Evolutionary conservation across 23 tunicate species (phyloP), one percentile per base, ranked within the genome.

Genomic region (Styela clava): DNA sequence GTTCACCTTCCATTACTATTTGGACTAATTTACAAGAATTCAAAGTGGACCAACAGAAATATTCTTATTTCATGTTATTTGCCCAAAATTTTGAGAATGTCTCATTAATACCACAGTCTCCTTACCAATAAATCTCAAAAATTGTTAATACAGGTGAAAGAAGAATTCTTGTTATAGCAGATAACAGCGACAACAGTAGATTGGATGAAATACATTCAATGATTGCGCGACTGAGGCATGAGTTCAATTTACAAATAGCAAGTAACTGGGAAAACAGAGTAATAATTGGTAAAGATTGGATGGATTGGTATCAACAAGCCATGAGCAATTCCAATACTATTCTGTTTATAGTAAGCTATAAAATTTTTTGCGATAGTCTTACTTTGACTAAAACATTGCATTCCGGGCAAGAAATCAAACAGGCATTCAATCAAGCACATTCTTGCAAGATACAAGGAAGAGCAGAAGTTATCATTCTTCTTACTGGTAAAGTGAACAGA

Each of bases 251-350:
- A 34, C 35, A 71, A 31, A 71, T 71, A 33, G 34, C 34, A 31
- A 3, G 24, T 35, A 71, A 71, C 37, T 71, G 77, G 77, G 77
- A 71, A 71, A 71, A 71, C 35, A 33, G 34, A 32, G 77, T 28
- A 18, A 7, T 5, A 32, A 71, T 71, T 16, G 16, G 77, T 22
- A 29, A 3, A 29, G 37, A 32, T 35, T 33, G 77, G 24, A 19
- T 31, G 24, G 35, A 32, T 5, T 71, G 77, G 77, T 71, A 71
- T 32, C 34, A 29, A 5, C 18, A 71, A 2, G 2, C 37, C 27
- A 71, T 71, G 35, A 71, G 29, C 16, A 20, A 71, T 19, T 71
- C 77, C 24, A 71, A 33, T 28, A 71, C 29, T 26, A 34, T 71
- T 5, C 16, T 71, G 5, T 71, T 71, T 30, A 5, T 71, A 29